Conservation (phyloP, 1,140 invertebrate genomes). For the Drosophila punjabiensis region DNA sequence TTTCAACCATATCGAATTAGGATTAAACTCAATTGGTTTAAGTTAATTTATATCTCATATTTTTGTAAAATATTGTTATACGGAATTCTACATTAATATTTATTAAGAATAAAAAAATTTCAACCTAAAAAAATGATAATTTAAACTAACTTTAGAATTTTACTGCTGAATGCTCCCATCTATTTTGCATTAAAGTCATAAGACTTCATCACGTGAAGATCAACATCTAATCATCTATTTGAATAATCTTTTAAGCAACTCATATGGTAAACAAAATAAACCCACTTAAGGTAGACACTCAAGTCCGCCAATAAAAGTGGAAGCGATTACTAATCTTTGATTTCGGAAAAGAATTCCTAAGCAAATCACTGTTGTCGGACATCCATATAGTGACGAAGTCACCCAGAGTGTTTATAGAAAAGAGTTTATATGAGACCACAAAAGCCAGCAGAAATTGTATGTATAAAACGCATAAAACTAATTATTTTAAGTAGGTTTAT, state of each 20-base stretch:
- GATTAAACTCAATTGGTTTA: neutral
- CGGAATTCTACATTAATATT: neutral
- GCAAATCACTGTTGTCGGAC: neutral
- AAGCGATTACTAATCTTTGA: slow-evolving; percentile 1
- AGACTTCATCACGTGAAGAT: neutral
- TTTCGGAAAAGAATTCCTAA: neutral
- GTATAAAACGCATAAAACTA: neutral
- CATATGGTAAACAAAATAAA: neutral
- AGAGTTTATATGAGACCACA: neutral
- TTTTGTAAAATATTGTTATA: neutral
- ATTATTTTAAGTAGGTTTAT: neutral
- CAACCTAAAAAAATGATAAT: too few species aligned
- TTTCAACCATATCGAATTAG: neutral
- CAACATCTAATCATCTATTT: neutral
- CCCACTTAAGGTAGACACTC: neutral
- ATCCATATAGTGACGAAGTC: neutral
- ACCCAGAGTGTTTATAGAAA: neutral
- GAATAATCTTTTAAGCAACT: slow-evolving; percentile 1
- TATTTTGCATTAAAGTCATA: neutral
- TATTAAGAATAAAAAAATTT: neutral
- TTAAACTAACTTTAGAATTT: too few species aligned
- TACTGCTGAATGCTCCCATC: too few species aligned
- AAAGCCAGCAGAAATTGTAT: too few species aligned
- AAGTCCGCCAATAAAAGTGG: neutral
- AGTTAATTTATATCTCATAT: neutral